These are phyloP conservation scores for Leptopilina myrica DNA, from an alignment of 2,888 invertebrate genomes.

Conservation along the genomic window DNA sequence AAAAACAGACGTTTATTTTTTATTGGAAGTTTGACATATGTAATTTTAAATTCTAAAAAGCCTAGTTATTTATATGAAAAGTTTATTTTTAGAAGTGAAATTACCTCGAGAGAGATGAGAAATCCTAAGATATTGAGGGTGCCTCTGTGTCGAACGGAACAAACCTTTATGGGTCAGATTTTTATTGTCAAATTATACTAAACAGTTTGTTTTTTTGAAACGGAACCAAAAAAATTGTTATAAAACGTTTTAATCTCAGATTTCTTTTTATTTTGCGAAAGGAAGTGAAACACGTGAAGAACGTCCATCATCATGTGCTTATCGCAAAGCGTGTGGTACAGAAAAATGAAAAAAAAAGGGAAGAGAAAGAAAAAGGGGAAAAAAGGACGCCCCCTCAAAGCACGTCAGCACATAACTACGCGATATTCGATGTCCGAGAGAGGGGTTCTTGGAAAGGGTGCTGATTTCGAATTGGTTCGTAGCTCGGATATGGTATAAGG, in stretches of 20 bases:
- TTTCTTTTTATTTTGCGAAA: conserved; percentile 2
- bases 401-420: conserved; percentile 42
- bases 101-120: no score
- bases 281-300: neutral
- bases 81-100: no score
- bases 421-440: conserved; percentile 42
- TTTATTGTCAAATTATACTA: no score
- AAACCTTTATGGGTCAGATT: no score
- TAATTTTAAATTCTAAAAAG: no score
- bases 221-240: neutral
- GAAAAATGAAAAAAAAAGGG: conserved; percentile 7
- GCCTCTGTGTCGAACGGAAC: no score
- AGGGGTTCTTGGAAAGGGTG: conserved; percentile 39
- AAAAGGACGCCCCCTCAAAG: conserved; percentile 35
- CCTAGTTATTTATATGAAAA: no score
- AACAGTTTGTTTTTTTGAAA: no score
- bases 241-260: neutral
- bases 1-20: no score
- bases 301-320: conserved; percentile 3
- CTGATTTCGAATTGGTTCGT: conserved; percentile 39
- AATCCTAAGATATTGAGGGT: no score
- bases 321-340: neutral
- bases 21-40: no score
- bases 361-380: conserved; percentile 7
- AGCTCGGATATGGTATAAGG: conserved; percentile 48